Evolutionary conservation across 2,113 vertebrate genomes (phyloP).

Genomic region (Psammodynastes pulverulentus): DNA sequence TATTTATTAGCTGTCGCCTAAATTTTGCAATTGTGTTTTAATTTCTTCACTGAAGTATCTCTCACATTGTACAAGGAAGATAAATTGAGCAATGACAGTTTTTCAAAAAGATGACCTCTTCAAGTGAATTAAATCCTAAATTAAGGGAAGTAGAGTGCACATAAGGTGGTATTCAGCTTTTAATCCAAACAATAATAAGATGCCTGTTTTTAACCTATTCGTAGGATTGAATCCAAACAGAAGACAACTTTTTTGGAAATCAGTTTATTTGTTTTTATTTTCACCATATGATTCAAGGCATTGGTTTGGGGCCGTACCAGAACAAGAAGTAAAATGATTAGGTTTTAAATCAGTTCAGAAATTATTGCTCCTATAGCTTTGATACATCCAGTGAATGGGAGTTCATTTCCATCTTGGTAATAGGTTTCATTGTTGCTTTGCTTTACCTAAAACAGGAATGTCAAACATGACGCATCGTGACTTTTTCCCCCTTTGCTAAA

Average conservation of each 20-base stretch:
- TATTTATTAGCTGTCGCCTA: background rate
- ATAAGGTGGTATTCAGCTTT: background rate
- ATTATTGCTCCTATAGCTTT: background rate
- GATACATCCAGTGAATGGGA: background rate
- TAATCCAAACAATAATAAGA: background rate
- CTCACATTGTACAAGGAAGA: background rate
- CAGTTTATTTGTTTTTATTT: background rate
- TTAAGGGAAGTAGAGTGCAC: background rate
- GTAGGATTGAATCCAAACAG: background rate
- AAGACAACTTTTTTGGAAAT: background rate
- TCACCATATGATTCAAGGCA: background rate
- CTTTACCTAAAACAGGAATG: too few species aligned
- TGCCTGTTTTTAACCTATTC: background rate
- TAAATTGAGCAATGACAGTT: background rate
- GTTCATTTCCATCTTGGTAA: background rate
- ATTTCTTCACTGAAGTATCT: background rate
- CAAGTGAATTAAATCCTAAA: background rate
- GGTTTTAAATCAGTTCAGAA: background rate
- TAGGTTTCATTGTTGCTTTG: background rate
- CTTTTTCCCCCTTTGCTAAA: too few species aligned
- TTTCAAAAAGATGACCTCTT: background rate
- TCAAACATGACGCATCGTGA: too few species aligned
- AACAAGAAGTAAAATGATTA: background rate
- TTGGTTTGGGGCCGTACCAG: too few species aligned
- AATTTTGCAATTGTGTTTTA: background rate